Base-by-base conservation (phyloP, 2,888 invertebrate genomes). In the Molanna angustata region DNA sequence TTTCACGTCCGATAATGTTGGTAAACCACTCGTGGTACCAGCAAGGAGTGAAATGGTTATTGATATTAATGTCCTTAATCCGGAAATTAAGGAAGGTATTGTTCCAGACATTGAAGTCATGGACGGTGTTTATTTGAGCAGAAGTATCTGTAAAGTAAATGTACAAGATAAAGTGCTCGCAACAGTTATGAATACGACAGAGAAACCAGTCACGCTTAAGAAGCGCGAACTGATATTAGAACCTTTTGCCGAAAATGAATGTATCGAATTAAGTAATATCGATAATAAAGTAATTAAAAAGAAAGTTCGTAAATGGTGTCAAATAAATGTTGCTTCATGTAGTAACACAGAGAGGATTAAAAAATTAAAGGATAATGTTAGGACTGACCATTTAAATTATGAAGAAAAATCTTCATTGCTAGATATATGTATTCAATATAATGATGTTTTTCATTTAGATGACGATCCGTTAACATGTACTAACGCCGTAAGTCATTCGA, bases 351-450 rank as follows among this genome's bases (percentile, higher is more conserved):
- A 14, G 16, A 37, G 37, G 11, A 37, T 37, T 17, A 3, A 37
- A 16, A 37, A 16, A 16, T 37, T 37, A 37, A 37, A 17, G 13
- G 4, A 6, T 37, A 37, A 17, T 11, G 18, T 37, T 16, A 6
- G 37, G 4, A 17, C 18, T 11, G 44, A 44, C 40, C 64, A 63
- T 49, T 35, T 65, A 42, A 65, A 64, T 50, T 4, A 45, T 9
- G 62, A 64, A 57, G 64, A 64, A 60, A 60, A 57, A 46, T n/a
- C 39, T 11, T 60, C 61, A 11, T 35, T 63, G 27, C 41, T 60
- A 17, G 33, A 61, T 41, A 53, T 62, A 11, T 63, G 63, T 22
- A 19, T 18, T 6, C 9, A 42, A 21, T 50, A 20, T 35, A 50
- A 49, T 52, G 31, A 58, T 4, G 58, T 62, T 35, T 64, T 65